phyloP scores from a whole-genome alignment of 1,140 invertebrate genomes.

The Tetramorium alpestre region DNA sequence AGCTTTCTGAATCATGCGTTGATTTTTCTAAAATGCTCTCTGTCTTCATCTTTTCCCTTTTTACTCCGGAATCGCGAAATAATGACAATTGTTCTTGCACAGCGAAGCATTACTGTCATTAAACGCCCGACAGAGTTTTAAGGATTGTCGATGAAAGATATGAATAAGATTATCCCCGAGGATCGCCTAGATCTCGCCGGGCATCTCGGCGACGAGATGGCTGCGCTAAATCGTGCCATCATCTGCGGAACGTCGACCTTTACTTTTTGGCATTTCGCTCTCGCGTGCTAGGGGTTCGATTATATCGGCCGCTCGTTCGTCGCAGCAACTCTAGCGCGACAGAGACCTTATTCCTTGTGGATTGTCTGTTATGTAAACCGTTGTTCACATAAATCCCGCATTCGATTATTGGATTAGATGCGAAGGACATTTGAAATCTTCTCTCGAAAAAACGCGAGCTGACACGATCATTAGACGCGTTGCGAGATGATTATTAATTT shows the following conservation, averaged over 20 bases:
- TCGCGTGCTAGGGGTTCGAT: constrained; percentile 33
- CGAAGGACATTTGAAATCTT: neutral
- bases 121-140: neutral
- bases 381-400: neutral
- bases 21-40: neutral
- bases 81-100: neutral
- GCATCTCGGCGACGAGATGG: neutral
- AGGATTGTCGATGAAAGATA: neutral
- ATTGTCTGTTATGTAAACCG: constrained; percentile 13
- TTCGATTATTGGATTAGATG: constrained; percentile 1
- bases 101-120: neutral
- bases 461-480: neutral
- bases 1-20: neutral
- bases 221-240: constrained; percentile 31
- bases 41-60: neutral
- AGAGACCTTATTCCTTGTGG: constrained; percentile 38
- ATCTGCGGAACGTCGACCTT: constrained; percentile 46
- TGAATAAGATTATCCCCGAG: neutral
- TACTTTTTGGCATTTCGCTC: constrained; percentile 53
- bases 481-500: neutral
- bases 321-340: constrained; percentile 32
- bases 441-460: too few relatives aligned
- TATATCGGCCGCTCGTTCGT: constrained; percentile 32
- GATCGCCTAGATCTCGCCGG: neutral
- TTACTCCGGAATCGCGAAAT: neutral